Conservation (phyloP, 2,797 vertebrate species). For the Gallirallus australis region DNA sequence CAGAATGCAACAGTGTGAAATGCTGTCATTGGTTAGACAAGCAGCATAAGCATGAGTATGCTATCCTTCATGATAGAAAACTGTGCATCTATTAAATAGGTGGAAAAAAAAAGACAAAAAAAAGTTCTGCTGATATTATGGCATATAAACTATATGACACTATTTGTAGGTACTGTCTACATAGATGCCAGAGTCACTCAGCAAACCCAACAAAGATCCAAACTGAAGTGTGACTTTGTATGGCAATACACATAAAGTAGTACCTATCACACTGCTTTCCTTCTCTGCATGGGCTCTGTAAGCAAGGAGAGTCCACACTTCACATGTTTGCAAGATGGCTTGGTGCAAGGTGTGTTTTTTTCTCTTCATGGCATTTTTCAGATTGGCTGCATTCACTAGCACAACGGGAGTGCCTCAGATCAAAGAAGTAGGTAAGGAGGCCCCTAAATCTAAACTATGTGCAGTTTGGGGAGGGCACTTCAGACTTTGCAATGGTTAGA, state of each 20-base stretch:
- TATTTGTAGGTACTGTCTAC: not conserved
- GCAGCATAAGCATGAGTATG: not conserved
- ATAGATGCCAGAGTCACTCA: not conserved
- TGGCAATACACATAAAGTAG: not conserved
- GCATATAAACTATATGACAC: not conserved
- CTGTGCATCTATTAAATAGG: not conserved
- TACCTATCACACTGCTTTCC: not conserved
- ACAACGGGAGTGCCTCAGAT: not conserved
- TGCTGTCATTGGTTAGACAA: not conserved
- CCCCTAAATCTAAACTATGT: not conserved
- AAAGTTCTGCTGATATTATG: not conserved
- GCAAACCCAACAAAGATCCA: not conserved
- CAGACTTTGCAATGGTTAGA: not conserved
- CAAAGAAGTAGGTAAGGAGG: not conserved
- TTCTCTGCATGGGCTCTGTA: rapidly evolving
- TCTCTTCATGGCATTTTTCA: not conserved
- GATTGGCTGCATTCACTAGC: not conserved
- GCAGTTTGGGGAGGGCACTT: not conserved
- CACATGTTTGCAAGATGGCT: not conserved
- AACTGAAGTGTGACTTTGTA: not conserved
- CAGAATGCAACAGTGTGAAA: not conserved
- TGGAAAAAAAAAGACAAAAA: rapidly evolving
- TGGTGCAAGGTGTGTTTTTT: not conserved
- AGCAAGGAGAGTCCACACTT: not conserved
- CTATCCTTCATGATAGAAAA: not conserved